Evolutionary conservation across 2,113 vertebrate species (phyloP), one percentile per base, ranked within the genome.

Genomic region (Dissostichus mawsoni): DNA sequence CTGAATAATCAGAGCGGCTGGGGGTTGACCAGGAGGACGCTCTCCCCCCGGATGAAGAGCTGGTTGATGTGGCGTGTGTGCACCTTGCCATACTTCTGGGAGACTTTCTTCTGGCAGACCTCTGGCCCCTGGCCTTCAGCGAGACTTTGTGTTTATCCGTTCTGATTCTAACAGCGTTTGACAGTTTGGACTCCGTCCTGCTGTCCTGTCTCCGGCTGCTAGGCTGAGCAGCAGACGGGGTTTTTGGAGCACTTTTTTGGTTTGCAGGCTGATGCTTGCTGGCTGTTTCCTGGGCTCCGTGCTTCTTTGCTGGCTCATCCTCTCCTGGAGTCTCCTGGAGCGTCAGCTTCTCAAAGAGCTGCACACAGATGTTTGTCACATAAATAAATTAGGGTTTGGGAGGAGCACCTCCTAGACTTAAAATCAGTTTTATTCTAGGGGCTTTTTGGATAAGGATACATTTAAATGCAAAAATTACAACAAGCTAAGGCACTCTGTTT

Each of bases 11-110:
- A 93, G 50, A 93, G 83, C 0, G 87, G 82, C 69, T 93, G 94
- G 5, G 97, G 94, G 85, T 98, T 97, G 11, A 99, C 96, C 75
- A 99, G 95, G 78, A 99, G 88, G n/a, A 99, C 92, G 66, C 96
- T 99, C 90, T 99, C 98, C 0, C 98, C 98, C 18, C 98, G 94
- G 84, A 99, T 98, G 76, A 99, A 99, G 45, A 99, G 96, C 92
- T 99, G 98, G 90, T 97, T 98, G 71, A 99, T 95, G 82, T 99
- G 98, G 1, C 98, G 96, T 4, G 92, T 97, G 67, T 96, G 96
- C 72, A 99, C 96, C 88, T 94, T 95, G 64, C 98, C 97, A 48
- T 98, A 98, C 11, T 13, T 61, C 64, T 93, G 87, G 71, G 82
- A 77, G 0, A n/a, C 74, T 51, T 62, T 93, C 90, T 92, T 90